These are phyloP conservation scores for Orthonevra nobilis DNA, from an alignment of 2,888 invertebrate species.

Conservation along the genomic window DNA sequence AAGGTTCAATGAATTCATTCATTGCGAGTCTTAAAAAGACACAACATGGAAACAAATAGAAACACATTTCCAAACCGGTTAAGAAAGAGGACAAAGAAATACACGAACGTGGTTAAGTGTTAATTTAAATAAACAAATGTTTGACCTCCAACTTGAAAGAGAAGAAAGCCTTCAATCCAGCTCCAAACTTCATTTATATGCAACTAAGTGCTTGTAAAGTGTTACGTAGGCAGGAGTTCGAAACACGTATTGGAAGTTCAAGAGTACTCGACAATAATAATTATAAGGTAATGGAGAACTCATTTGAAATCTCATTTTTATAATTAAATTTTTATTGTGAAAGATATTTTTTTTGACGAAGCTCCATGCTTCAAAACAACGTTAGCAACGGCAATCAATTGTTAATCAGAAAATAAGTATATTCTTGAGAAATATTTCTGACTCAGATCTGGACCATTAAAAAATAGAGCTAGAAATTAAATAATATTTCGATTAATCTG, in stretches of 20 bases:
- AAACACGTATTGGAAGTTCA: background rate
- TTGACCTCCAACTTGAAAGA: conserved; percentile 7
- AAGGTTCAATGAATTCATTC: conserved; percentile 17
- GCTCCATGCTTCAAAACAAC: too few species aligned
- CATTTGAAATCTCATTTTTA: too few species aligned
- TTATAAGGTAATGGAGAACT: too few species aligned
- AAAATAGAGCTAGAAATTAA: too few species aligned
- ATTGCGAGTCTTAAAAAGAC: too few species aligned
- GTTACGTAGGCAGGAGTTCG: background rate
- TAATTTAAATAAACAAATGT: background rate
- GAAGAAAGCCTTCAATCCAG: background rate
- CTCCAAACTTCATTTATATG: background rate
- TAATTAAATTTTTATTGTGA: too few species aligned
- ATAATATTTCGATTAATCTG: too few species aligned
- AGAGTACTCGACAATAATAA: background rate
- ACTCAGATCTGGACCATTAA: too few species aligned
- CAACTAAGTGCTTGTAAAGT: background rate
- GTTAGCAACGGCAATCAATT: too few species aligned
- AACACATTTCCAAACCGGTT: conserved; percentile 9
- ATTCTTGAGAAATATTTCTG: too few species aligned
- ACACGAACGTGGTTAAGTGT: background rate
- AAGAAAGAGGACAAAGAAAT: background rate
- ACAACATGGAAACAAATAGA: background rate
- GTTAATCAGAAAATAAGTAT: too few species aligned
- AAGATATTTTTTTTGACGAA: too few species aligned